Evolutionary conservation across 2,797 vertebrate genomes (phyloP).

Genomic region (Cossypha dichroa): DNA sequence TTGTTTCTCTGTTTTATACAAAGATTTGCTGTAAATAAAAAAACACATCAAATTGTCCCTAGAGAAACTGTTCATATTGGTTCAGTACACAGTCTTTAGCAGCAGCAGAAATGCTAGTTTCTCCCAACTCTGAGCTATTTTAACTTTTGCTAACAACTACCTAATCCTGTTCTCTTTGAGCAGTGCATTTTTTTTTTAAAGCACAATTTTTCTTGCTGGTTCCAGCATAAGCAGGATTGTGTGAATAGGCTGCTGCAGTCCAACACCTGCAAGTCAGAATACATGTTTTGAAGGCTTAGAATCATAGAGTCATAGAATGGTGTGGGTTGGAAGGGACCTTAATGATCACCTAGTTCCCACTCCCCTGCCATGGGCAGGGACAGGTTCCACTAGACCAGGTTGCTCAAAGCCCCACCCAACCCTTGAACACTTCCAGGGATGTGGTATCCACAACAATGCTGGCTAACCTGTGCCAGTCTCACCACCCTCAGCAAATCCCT

Average conservation of each 20-base stretch:
- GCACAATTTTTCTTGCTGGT: background rate
- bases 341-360: background rate
- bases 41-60: background rate
- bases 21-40: constrained; percentile 19
- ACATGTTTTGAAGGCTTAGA: background rate
- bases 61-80: background rate
- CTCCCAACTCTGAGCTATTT: background rate
- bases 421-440: background rate
- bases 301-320: background rate
- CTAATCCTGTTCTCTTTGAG: background rate
- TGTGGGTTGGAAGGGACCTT: background rate
- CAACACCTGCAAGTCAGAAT: background rate
- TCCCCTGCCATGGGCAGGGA: background rate
- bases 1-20: background rate
- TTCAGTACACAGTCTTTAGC: background rate
- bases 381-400: rapidly evolving
- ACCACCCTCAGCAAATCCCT: background rate
- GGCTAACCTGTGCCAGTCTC: background rate
- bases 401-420: background rate
- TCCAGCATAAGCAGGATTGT: background rate
- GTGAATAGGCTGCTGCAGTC: background rate
- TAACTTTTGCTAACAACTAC: background rate
- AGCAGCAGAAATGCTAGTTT: background rate
- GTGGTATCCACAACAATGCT: background rate
- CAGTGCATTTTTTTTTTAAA: background rate